Conservation (phyloP, 2,888 invertebrate genomes). For the Plebejus melissa region DNA sequence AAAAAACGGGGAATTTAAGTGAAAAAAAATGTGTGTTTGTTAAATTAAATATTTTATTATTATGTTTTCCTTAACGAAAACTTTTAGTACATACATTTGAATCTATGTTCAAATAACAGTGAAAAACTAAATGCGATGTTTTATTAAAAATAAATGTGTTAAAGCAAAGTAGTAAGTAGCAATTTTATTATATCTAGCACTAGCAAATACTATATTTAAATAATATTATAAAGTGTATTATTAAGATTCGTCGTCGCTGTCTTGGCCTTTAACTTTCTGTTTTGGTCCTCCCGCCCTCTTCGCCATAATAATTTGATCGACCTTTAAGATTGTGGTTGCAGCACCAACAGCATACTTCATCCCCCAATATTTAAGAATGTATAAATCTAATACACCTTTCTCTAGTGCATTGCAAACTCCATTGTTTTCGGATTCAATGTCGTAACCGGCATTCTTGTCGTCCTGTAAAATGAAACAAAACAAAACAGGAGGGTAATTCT, state of each 20-base stretch:
- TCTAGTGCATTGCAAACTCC: constrained; percentile 86
- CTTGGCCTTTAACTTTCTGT: constrained; percentile 79
- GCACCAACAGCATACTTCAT: constrained; percentile 97
- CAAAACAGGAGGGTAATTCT: no score
- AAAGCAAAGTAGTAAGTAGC: constrained; percentile 27
- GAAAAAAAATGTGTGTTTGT: background rate
- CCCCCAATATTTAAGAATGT: constrained; percentile 93
- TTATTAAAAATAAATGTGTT: constrained; percentile 26
- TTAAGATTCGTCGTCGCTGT: constrained; percentile 87
- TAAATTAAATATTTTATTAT: constrained; percentile 26
- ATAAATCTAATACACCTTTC: constrained; percentile 90
- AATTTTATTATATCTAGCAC: constrained; percentile 29
- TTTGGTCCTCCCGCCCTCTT: constrained; percentile 98
- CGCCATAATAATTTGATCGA: constrained; percentile 99
- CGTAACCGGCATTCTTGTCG: constrained; percentile 89
- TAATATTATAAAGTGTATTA: constrained; percentile 28
- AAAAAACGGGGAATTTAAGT: background rate
- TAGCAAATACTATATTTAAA: constrained; percentile 29
- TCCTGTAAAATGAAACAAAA: constrained; percentile 60
- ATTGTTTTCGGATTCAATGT: constrained; percentile 89
- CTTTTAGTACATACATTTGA: constrained; percentile 22
- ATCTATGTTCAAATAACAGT: constrained; percentile 17
- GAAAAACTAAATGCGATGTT: constrained; percentile 28
- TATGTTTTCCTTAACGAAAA: constrained; percentile 21
- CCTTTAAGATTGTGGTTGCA: constrained; percentile 93